Evolutionary conservation across 2,888 invertebrate species (phyloP), one percentile per base, ranked within the genome.

Genomic region (Elegia similella): DNA sequence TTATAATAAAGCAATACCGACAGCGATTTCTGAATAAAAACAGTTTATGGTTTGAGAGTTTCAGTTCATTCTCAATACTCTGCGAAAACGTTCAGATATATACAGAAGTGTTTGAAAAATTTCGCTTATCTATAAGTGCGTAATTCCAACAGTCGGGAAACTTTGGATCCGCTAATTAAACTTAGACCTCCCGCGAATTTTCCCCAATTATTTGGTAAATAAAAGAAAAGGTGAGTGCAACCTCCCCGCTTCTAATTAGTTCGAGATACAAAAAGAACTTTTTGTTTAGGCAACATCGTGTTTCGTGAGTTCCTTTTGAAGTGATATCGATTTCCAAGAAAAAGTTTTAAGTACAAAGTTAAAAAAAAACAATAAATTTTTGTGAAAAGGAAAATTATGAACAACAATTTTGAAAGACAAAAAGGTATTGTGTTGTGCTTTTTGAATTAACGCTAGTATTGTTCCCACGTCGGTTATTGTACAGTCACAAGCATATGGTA

Each of bases 141-240:
- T 72, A 58, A 59, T 50, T 58, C 44, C 52, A 16, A 50, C 48
- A 48, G 56, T 56, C 32, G 32, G 46, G n/a, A 42, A 64, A 64
- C 59, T 64, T 69, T 64, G 69, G 68, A 38, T 64, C 67, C 64
- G 64, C 75, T 79, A 80, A 81, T 82, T 82, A 79, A 80, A 80
- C 74, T 80, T 71, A 63, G 64, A 71, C 60, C 62, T 70, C 59
- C 63, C 60, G 62, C 63, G 68, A 80, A 72, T 78, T 70, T 61
- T 67, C 69, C 58, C 56, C 58, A 64, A 70, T 70, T 71, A 70
- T 72, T 58, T 58, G 57, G 63, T 69, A 69, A 74, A 76, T 73
- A 73, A 78, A 74, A 71, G 66, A 72, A 68, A 73, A 72, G 65
- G 67, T 66, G 56, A 57, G 61, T 66, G 70, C 73, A 72, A 73